These are phyloP conservation scores for Chaitophorus viminalis DNA, from an alignment of 2,888 invertebrate genomes.

Conservation along the genomic window DNA sequence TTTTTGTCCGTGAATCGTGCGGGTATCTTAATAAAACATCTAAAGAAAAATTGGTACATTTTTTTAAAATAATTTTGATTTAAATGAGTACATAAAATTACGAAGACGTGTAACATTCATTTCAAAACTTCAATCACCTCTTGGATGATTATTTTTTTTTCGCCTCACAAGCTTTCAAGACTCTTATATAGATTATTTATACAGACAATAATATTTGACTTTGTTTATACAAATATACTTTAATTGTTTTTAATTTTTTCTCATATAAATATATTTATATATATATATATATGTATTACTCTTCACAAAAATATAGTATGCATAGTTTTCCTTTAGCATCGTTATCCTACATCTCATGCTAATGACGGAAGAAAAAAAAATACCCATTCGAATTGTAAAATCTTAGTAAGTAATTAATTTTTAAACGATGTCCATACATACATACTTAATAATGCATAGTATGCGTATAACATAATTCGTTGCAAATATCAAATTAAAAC, in stretches of 20 bases:
- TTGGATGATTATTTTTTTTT: too few species aligned
- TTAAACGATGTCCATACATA: background rate
- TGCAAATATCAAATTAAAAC: background rate
- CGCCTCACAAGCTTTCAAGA: too few species aligned
- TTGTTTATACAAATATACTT: background rate
- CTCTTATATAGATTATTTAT: background rate
- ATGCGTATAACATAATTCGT: too few species aligned
- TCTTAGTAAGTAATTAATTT: background rate
- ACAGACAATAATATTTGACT: background rate
- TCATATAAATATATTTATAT: too few species aligned
- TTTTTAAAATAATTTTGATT: too few species aligned
- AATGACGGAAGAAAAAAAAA: background rate
- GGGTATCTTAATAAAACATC: too few species aligned
- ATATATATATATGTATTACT: background rate
- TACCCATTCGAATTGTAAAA: background rate
- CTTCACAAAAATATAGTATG: background rate
- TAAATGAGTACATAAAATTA: too few species aligned
- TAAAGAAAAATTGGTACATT: too few species aligned
- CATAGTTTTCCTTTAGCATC: background rate
- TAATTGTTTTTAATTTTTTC: slow-evolving; percentile 8
- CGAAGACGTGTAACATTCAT: too few species aligned
- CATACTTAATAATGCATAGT: too few species aligned
- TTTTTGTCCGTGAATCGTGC: too few species aligned
- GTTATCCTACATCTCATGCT: background rate
- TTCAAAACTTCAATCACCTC: too few species aligned